Conservation (phyloP, 2,888 invertebrate genomes). For the Strigamia crassipes region DNA sequence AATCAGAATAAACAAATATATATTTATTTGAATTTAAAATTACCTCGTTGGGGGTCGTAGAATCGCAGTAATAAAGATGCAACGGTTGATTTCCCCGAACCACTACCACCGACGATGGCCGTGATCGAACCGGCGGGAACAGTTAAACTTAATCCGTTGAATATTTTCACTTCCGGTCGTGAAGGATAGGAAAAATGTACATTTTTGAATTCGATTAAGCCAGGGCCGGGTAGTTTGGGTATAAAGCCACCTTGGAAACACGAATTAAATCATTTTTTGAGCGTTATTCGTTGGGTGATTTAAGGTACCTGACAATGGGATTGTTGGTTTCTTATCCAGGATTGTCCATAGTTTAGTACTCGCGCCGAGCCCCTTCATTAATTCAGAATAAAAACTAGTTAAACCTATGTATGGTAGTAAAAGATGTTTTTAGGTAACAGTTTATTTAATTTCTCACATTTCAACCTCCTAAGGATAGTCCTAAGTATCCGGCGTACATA, state of each 20-base stretch:
- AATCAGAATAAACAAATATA: not conserved
- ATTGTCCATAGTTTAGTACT: conserved; percentile 87
- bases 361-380: conserved; percentile 92
- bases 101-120: conserved; percentile 88
- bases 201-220: conserved; percentile 75
- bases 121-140: conserved; percentile 73
- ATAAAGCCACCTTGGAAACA: conserved; percentile 66
- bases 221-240: conserved; percentile 65
- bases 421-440: not conserved
- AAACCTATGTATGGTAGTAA: conserved; percentile 60
- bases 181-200: conserved; percentile 76
- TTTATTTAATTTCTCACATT: not conserved
- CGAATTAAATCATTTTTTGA: not conserved
- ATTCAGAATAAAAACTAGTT: conserved; percentile 89
- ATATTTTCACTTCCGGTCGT: conserved; percentile 65
- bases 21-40: not conserved
- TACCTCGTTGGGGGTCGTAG: conserved; percentile 74
- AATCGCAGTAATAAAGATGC: conserved; percentile 79
- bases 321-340: conserved; percentile 76
- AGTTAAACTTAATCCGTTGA: conserved; percentile 70
- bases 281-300: not conserved
- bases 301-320: conserved; percentile 69
- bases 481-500: conserved; percentile 91
- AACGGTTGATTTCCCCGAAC: conserved; percentile 93
- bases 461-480: conserved; percentile 80